Evolutionary conservation across 2,888 invertebrate species (phyloP), one percentile per base, ranked within the genome.

Genomic region (Diogma glabrata): DNA sequence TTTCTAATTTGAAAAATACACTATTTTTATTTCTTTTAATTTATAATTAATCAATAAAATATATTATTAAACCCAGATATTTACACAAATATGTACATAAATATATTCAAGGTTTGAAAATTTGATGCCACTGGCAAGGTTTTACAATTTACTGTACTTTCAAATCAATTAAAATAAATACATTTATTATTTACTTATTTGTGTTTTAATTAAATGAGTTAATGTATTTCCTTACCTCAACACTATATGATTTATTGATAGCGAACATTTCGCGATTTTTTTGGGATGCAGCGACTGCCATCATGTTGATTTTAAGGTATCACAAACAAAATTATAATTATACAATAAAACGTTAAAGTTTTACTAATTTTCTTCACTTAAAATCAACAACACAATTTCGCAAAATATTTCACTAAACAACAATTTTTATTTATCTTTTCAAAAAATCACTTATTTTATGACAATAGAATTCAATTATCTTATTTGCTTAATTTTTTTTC

Each of bases 231-330:
- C 87, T 84, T 76, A 92, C 93, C 88, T 93, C 93, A 72, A 93
- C 90, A 77, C 91, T 92, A 81, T 93, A 93, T 59, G 91, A 91
- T 72, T 93, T 93, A 77, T 92, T 92, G 77, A 92, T 92, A 71
- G 92, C 91, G 80, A 92, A 92, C 85, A 91, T 87, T 74, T 92
- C 91, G 71, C 92, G 84, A 75, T 89, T 92, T 76, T 90, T 90
- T 76, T 90, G 89, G 59, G 89, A 89, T 70, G 89, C 87, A 69
- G 89, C 87, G 66, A 89, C 88, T 73, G 88, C 87, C 83, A 89
- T 89, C 76, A 76, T 80, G 65, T 72, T 75, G 20, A 19, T 28
- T 12, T 19, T n/a, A n/a, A n/a, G n/a, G n/a, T n/a, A n/a, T n/a
- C n/a, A n/a, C n/a, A n/a, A n/a, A n/a, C n/a, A n/a, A n/a, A n/a